Evolutionary conservation across 2,113 vertebrate species (phyloP).

Genomic region (Thamnaconus septentrionalis): DNA sequence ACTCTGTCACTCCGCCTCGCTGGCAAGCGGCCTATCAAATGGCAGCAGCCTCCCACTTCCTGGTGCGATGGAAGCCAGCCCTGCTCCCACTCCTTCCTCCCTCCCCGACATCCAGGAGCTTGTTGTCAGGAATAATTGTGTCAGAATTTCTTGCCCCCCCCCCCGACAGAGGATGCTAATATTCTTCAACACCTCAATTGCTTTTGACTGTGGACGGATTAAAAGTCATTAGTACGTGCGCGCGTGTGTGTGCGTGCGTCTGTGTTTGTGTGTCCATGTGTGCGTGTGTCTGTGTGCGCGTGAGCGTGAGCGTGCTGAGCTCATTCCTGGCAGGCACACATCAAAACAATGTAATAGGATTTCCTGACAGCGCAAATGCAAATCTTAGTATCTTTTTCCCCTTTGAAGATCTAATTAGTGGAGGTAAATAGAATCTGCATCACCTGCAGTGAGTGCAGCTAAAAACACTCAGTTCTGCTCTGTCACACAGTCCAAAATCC

Average conservation of each 20-base stretch:
- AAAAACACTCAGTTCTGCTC: not conserved
- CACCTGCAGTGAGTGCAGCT: constrained; percentile 33
- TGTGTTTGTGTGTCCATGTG: constrained; percentile 68
- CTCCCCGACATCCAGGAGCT: constrained; percentile 32
- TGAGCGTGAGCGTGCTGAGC: constrained; percentile 60
- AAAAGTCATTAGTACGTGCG: constrained; percentile 72
- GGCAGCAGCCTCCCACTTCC: constrained; percentile 68
- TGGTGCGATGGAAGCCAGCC: constrained; percentile 67
- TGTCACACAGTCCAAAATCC: no score
- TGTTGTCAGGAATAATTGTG: constrained; percentile 53
- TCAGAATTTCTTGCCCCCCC: not conserved
- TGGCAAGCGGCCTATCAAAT: constrained; percentile 80
- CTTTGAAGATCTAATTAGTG: constrained; percentile 64
- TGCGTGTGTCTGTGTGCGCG: constrained; percentile 67
- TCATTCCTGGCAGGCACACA: constrained; percentile 57
- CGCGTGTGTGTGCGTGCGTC: constrained; percentile 64
- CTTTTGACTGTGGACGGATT: constrained; percentile 70
- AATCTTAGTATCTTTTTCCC: constrained; percentile 39
- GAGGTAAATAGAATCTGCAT: constrained; percentile 54
- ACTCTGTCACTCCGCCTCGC: constrained; percentile 61
- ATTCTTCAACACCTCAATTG: constrained; percentile 63
- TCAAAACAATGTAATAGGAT: constrained; percentile 67
- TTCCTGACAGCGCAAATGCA: constrained; percentile 56
- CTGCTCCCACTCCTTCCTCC: not conserved
- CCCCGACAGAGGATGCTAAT: constrained; percentile 44